A percentile compares a stretch with the other conserved stretches of the same genome.
phyloP scores from a whole-genome alignment of 92 coral and sea anemone species.

The Isaurus tuberculatus region DNA sequence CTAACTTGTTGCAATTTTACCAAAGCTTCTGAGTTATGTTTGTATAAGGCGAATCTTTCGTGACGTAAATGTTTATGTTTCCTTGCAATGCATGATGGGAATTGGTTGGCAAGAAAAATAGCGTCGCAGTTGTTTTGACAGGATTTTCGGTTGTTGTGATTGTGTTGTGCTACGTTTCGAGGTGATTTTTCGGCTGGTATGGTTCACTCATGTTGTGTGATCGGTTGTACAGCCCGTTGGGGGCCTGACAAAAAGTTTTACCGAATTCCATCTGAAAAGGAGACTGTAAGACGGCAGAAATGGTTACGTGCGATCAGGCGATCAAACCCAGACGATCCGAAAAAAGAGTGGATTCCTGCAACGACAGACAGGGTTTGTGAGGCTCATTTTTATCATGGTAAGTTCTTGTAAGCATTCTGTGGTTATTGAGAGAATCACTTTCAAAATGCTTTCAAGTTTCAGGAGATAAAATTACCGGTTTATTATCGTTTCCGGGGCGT shows the following conservation, averaged over 20 bases:
- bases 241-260: slow-evolving; percentile 7
- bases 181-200: neutral
- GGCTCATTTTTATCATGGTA: neutral
- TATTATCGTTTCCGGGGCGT: neutral
- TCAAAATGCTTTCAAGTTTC: neutral
- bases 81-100: slow-evolving; percentile 13
- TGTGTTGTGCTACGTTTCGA: neutral
- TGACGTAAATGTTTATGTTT: slow-evolving; percentile 17
- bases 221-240: slow-evolving; percentile 15
- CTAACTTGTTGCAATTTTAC: too few species aligned
- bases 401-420: neutral
- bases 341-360: slow-evolving; percentile 19
- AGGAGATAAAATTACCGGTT: neutral
- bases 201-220: slow-evolving; percentile 11
- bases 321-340: slow-evolving; percentile 14
- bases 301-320: slow-evolving; percentile 24
- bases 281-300: slow-evolving; percentile 9
- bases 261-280: slow-evolving; percentile 19
- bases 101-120: slow-evolving; percentile 12
- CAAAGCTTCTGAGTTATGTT: too few species aligned
- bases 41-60: neutral
- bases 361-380: slow-evolving; percentile 1
- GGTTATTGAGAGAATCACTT: slow-evolving; percentile 5
- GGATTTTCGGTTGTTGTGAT: neutral
- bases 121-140: neutral